phyloP scores from a whole-genome alignment of 23 tunicate species.

The Oikopleura vanhoeffeni region DNA sequence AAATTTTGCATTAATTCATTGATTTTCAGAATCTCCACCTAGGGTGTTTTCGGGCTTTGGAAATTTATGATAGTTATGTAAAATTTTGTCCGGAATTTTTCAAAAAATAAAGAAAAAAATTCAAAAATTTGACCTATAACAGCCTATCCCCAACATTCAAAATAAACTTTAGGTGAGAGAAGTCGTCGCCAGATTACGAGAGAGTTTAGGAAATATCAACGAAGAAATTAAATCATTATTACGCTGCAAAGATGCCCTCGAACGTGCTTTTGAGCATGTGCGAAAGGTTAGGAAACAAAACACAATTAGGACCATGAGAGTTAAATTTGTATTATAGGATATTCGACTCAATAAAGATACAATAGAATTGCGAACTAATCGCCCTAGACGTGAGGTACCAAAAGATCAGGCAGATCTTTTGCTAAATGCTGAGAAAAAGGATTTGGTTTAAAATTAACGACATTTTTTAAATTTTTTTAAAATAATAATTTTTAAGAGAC shows the following conservation, averaged over 20 bases:
- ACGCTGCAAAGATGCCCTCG: conserved; percentile 60
- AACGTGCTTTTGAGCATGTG: conserved; percentile 55
- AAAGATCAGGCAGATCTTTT: background rate
- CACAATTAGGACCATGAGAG: no score
- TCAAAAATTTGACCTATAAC: no score
- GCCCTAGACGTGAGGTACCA: conserved; percentile 83
- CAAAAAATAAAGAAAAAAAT: no score
- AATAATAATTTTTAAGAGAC: no score
- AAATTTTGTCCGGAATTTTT: no score
- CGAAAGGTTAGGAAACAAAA: conserved; percentile 34
- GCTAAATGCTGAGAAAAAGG: conserved; percentile 25
- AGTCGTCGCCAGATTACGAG: conserved; percentile 59
- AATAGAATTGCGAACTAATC: conserved; percentile 33
- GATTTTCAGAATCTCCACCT: no score
- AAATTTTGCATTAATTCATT: no score
- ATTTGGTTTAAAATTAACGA: no score
- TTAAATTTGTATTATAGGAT: conserved; percentile 25
- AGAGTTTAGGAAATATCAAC: conserved; percentile 45
- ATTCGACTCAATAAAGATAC: conserved; percentile 61
- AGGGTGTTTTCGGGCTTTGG: no score
- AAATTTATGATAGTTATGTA: no score
- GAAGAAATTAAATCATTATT: conserved; percentile 87
- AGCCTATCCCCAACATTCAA: no score
- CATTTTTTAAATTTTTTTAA: no score
- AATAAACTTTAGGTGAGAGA: conserved; percentile 43